These are phyloP conservation scores for Tortrix viridana DNA, from an alignment of 2,888 invertebrate genomes.

Conservation along the genomic window DNA sequence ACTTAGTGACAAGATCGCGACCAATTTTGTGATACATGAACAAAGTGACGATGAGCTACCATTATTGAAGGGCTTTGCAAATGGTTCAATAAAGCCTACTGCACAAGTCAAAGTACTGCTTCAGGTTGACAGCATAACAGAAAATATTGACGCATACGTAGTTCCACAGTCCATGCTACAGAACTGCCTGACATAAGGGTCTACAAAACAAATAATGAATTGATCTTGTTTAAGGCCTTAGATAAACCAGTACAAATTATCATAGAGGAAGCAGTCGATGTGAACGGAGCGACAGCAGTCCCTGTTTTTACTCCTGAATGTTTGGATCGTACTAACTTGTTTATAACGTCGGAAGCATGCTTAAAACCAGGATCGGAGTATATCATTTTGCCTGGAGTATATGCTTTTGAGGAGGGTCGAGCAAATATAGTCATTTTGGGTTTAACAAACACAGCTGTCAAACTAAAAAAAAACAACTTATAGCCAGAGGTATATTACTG, in stretches of 20 bases:
- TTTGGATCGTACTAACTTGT: neutral
- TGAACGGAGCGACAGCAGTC: neutral
- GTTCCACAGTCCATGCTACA: neutral
- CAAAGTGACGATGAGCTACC: neutral
- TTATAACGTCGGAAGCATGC: neutral
- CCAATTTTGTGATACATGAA: no score
- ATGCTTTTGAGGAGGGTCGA: neutral
- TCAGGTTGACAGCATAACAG: neutral
- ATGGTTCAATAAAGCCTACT: constrained; percentile 4
- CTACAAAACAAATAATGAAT: neutral
- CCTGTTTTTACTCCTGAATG: neutral
- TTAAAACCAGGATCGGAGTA: constrained; percentile 8
- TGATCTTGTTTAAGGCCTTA: neutral
- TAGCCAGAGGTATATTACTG: constrained; percentile 9
- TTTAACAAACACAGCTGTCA: neutral
- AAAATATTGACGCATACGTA: neutral
- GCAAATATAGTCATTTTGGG: constrained; percentile 4
- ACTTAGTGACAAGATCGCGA: neutral
- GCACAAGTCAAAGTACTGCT: neutral
- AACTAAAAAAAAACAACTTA: constrained; percentile 1
- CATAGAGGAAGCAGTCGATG: neutral
- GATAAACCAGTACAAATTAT: constrained; percentile 1
- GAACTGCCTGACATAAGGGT: neutral
- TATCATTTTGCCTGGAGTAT: constrained; percentile 1
- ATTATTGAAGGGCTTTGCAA: constrained; percentile 3